phyloP scores from a whole-genome alignment of 2,888 invertebrate species.

The Melinaea marsaeus region DNA sequence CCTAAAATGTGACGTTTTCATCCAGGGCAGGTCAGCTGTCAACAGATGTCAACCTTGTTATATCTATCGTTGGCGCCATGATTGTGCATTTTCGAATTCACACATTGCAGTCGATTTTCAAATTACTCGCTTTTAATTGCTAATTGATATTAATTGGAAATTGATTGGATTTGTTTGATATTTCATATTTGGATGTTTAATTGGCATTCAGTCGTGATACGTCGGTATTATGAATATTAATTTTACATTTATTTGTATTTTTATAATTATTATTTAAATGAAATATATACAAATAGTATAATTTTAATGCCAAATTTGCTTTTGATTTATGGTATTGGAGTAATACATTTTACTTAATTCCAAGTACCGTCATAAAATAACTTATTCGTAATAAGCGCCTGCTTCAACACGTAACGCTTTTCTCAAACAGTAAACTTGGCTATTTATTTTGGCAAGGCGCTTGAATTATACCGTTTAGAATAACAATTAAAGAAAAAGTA shows the following conservation, averaged over 20 bases:
- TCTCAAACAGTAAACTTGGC: constrained; percentile 32
- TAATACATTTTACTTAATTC: constrained; percentile 16
- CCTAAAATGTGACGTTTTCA: too few relatives aligned
- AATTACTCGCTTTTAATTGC: constrained; percentile 54
- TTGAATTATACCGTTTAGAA: constrained; percentile 27
- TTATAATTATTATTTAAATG: too few relatives aligned
- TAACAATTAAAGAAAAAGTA: constrained; percentile 9
- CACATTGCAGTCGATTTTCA: constrained; percentile 49
- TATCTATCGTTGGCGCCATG: constrained; percentile 69
- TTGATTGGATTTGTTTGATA: neutral
- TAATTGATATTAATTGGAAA: constrained; percentile 45
- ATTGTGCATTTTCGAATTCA: constrained; percentile 53
- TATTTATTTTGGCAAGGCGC: constrained; percentile 37
- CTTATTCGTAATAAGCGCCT: constrained; percentile 41
- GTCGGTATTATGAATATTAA: too few relatives aligned
- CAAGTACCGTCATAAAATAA: constrained; percentile 2
- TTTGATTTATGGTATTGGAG: neutral
- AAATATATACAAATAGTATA: neutral
- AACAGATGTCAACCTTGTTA: constrained; percentile 59
- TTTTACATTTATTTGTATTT: too few relatives aligned
- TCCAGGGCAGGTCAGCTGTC: constrained; percentile 15
- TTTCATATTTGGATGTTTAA: constrained; percentile 1
- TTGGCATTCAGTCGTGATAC: neutral
- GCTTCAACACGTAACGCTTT: constrained; percentile 43
- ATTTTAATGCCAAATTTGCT: neutral